phyloP scores from a whole-genome alignment of 2,888 invertebrate species.

The Drosophila demipolita region DNA sequence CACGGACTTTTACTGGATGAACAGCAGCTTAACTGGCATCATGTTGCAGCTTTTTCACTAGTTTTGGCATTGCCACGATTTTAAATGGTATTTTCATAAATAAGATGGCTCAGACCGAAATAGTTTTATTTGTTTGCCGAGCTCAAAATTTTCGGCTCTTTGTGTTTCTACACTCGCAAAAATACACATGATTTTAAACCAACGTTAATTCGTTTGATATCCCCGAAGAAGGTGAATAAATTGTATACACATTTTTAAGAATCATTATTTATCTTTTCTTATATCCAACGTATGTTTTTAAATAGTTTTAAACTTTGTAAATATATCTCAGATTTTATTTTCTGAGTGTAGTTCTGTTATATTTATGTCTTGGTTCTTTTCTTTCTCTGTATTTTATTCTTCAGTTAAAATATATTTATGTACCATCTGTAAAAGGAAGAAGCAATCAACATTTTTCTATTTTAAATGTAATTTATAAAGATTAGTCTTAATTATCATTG shows the following conservation, averaged over 20 bases:
- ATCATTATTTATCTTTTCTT: too few relatives aligned
- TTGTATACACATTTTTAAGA: too few relatives aligned
- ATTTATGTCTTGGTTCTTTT: background rate
- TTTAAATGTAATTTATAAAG: background rate
- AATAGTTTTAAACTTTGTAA: background rate
- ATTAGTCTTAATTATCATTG: background rate
- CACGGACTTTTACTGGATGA: conserved; percentile 30
- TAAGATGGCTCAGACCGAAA: conserved; percentile 3
- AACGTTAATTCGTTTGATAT: background rate
- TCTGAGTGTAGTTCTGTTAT: background rate
- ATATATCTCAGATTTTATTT: background rate
- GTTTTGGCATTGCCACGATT: conserved; percentile 62
- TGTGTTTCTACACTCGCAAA: background rate
- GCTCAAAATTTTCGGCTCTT: background rate
- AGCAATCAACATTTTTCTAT: background rate
- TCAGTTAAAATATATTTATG: background rate
- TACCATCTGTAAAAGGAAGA: background rate
- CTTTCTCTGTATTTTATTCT: background rate
- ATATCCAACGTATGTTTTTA: background rate
- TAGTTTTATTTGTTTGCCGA: background rate
- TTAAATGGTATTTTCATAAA: conserved; percentile 53
- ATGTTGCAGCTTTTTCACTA: conserved; percentile 46
- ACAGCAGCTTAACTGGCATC: conserved; percentile 53
- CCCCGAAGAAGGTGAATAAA: background rate
- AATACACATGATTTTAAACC: background rate